Evolutionary conservation across 1,140 invertebrate species (phyloP).

Genomic region (Sycophaga agraensis): DNA sequence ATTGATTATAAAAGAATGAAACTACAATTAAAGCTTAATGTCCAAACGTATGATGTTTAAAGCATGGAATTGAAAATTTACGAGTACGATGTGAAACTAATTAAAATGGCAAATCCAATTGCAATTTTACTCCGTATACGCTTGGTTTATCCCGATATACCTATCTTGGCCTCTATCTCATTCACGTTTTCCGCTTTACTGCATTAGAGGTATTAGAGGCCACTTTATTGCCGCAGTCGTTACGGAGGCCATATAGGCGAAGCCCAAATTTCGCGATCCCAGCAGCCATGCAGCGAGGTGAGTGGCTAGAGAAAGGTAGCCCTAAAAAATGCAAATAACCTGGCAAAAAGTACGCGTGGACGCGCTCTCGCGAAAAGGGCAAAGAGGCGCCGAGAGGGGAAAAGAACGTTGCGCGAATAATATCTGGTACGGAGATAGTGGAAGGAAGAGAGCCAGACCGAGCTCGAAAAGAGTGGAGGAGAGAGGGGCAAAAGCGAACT

Average conservation of each 20-base stretch:
- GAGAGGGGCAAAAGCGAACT: constrained; percentile 8
- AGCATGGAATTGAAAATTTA: neutral
- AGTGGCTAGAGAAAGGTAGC: neutral
- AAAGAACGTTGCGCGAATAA: no score
- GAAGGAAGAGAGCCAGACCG: constrained; percentile 8
- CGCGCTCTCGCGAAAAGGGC: neutral
- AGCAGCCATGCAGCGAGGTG: no score
- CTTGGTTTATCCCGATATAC: neutral
- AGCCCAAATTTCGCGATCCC: neutral
- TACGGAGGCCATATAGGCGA: neutral
- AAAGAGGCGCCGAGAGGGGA: neutral
- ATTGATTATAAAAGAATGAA: neutral
- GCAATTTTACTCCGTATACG: neutral
- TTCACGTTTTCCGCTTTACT: constrained; percentile 7
- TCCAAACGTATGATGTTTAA: no score
- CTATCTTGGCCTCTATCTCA: neutral
- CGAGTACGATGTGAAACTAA: no score
- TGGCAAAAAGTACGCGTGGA: neutral
- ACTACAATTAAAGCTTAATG: neutral
- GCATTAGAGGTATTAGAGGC: constrained; percentile 7
- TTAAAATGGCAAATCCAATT: neutral
- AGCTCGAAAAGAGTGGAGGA: neutral
- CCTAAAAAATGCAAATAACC: constrained; percentile 1
- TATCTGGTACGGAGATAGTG: no score
- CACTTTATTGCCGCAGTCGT: neutral